Evolutionary conservation across 2,113 vertebrate genomes (phyloP).

Genomic region (Fukomys damarensis): DNA sequence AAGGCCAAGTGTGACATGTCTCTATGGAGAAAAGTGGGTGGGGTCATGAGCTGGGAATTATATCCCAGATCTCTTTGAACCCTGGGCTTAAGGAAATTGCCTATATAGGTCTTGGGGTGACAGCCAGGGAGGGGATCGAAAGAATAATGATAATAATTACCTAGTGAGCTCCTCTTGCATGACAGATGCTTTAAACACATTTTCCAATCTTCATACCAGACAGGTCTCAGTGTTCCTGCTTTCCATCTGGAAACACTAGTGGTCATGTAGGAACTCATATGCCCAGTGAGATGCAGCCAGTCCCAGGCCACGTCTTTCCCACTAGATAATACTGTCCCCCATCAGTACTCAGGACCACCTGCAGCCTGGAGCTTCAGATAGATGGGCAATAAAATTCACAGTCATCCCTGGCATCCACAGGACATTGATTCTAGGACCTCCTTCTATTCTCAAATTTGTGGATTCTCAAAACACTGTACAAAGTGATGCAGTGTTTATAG

Average conservation of each 20-base stretch:
- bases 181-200: background rate
- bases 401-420: too few species aligned
- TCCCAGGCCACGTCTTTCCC: background rate
- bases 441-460: background rate
- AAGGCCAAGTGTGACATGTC: too few species aligned
- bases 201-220: background rate
- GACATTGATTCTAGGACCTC: background rate
- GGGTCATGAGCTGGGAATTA: too few species aligned
- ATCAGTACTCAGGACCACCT: background rate
- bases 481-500: background rate
- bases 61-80: too few species aligned
- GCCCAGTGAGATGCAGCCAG: background rate
- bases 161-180: too few species aligned
- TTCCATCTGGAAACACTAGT: background rate
- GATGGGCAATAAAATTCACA: background rate
- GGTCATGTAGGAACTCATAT: background rate
- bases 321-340: rapidly evolving
- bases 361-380: background rate
- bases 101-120: too few species aligned
- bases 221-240: background rate
- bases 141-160: background rate
- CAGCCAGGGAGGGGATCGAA: background rate
- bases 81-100: too few species aligned
- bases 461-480: background rate
- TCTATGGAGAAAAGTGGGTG: too few species aligned